A percentile compares a stretch with the other conserved stretches of the same genome.
Conservation (phyloP, 2,797 vertebrate genomes). For the Phataginus tetradactyla region DNA sequence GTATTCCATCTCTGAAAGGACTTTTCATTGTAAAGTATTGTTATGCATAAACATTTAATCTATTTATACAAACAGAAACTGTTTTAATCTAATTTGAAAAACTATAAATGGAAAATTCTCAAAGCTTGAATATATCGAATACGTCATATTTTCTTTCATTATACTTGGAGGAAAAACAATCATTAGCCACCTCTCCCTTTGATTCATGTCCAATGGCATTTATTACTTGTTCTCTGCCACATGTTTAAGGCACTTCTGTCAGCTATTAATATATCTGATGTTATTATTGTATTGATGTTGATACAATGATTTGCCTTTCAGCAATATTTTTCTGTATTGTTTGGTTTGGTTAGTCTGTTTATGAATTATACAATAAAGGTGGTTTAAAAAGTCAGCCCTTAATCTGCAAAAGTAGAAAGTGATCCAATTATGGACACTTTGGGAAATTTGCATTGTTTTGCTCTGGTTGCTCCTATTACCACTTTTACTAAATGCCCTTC, state of each 20-base stretch:
- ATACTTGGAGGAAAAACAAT: neutral
- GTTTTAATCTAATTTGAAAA: constrained; percentile 16
- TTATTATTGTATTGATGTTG: neutral
- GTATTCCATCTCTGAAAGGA: neutral
- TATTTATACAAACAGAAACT: neutral
- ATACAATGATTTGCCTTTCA: neutral
- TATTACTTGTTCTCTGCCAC: neutral
- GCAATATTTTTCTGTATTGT: neutral
- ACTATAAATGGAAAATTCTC: constrained; percentile 29
- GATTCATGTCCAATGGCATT: neutral
- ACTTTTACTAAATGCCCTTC: neutral
- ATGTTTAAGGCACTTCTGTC: neutral
- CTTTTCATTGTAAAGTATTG: constrained; percentile 32
- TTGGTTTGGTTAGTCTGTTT: constrained; percentile 5
- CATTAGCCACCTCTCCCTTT: neutral
- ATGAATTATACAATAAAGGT: constrained; percentile 59
- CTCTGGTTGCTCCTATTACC: neutral
- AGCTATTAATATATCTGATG: neutral
- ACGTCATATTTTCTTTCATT: neutral
- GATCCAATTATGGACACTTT: neutral
- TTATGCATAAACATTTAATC: neutral
- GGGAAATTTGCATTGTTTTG: neutral
- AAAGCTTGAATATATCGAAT: neutral
- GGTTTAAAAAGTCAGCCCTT: constrained; percentile 21
- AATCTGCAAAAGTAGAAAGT: neutral